Percentiles rank a stretch among this genome's conserved stretches.
These are phyloP conservation scores for Littorina saxatilis DNA, from an alignment of 1,140 invertebrate genomes.

Conservation along the genomic window DNA sequence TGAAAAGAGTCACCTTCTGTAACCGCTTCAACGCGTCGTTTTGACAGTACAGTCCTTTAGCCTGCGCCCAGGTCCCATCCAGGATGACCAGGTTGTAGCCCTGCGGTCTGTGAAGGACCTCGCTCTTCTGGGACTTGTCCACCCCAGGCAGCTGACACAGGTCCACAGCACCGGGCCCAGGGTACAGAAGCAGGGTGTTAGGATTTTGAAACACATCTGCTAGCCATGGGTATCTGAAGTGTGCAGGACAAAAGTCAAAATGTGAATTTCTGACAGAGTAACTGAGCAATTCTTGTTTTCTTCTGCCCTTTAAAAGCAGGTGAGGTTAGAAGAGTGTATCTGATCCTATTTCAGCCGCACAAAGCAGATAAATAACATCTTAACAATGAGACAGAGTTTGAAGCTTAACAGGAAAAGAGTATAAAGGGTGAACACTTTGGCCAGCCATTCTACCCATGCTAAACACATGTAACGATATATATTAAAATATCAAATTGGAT, in stretches of 20 bases:
- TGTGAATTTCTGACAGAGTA: not conserved
- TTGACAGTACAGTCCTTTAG: conserved; percentile 80
- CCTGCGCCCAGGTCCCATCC: conserved; percentile 96
- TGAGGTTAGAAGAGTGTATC: not conserved
- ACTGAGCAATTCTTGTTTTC: not conserved
- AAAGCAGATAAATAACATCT: too few species aligned
- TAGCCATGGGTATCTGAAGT: conserved; percentile 82
- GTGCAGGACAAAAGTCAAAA: not conserved
- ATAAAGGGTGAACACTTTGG: too few species aligned
- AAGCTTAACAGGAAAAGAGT: too few species aligned
- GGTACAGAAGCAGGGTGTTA: conserved; percentile 89
- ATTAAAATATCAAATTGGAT: too few species aligned
- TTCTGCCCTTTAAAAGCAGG: not conserved
- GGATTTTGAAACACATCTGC: conserved; percentile 81
- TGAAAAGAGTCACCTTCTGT: conserved; percentile 75
- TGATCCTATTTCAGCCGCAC: too few species aligned
- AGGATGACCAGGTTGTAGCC: conserved; percentile 89
- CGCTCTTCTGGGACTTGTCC: not conserved
- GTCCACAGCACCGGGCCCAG: conserved; percentile 84
- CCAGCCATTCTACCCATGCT: too few species aligned
- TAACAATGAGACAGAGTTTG: too few species aligned
- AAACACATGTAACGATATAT: too few species aligned
- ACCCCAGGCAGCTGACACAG: conserved; percentile 75
- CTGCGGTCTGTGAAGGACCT: not conserved
- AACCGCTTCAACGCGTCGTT: conserved; percentile 73